Base-by-base conservation (phyloP, 2,888 invertebrate species). In the Drosophila kanekoi region DNA sequence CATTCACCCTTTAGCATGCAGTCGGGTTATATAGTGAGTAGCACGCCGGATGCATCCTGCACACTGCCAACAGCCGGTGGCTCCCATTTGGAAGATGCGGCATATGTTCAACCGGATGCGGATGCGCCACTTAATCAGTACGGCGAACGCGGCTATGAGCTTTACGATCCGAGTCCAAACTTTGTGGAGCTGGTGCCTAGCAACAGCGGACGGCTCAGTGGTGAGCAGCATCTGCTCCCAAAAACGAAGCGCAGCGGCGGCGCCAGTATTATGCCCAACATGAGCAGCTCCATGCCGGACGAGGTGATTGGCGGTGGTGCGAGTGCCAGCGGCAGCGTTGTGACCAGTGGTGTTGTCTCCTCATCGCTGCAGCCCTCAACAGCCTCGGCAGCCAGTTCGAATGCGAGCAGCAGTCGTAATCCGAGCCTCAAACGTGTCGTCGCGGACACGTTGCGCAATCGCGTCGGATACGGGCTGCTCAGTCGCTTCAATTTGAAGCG, bases 1-100 rank as follows among this genome's bases (percentile, higher is more conserved):
- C 89, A 92, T 78, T 92, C 92, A 72, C 92, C 92, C 37, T 92
- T 91, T 51, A 91, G 92, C 77, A 77, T 89, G 59, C 91, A 88
- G 23, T 92, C 92, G n/a, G 91, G 87, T 41, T 89, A 81, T 28
- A 89, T 90, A 38, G 87, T 89, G 38, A 91, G 89, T 82, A 92
- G 91, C 72, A 92, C 91, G 6, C 92, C 91, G 10, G 91, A 90
- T 69, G 89, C 83, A 5, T 84, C 89, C 20, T 81, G 86, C 38
- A 91, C 90, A 10, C 73, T 90, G 49, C 91, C 91, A 44, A 89
- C 91, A 3, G 91, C 89, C 4, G 77, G 81, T 5, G 81, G 83
- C 23, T 78, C 78, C 0, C 78, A 82, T 1, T 53, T 70, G 49
- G 83, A 90, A 0, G 80, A 77, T 35, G 72, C 83, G 4, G 73